Base-by-base conservation (phyloP, 1,140 invertebrate species). In the Drosophila grimshawi region DNA sequence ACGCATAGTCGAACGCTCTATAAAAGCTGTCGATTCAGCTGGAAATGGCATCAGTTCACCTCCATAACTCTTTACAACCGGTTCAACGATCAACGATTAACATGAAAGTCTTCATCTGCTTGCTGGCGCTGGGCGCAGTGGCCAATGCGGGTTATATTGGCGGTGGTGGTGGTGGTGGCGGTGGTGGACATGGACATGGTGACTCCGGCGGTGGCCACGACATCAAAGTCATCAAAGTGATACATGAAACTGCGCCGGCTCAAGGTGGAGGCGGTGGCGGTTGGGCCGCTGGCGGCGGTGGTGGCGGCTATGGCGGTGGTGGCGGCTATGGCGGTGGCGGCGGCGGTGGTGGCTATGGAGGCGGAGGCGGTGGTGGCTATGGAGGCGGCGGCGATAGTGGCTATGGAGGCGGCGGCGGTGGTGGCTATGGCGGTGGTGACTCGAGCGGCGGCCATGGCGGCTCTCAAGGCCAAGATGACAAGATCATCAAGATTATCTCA, bases 101-200 rank as follows among this genome's bases (percentile, higher is more conserved):
- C 46, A 89, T 89, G 85, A 89, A 81, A 78, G 39, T 81, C 61
- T 89, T 85, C 19, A 53, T 89, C 71, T 89, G 86, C 65, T 64
- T 89, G 59, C 66, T 89, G 19, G 71, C 86, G 35, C 37, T 81
- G 30, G 49, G 32, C 48, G 75, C 81, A 6, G 78, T 85, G 49
- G 80, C 66, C 49, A 46, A 90, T 48, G 85, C 78, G 6, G 85
- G 85, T 35, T 79, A 80, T 71, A 81, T 89, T 59, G 85, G 85
- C 43, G 81, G 80, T 19, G 65, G 39, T 8, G 66, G 37, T 4
- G 69, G 78, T 8, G 43, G 63, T 4, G 79, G 73, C 10, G 52
- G 46, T 5, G 68, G 73, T 5, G 39, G 39, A 5, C 74, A 82
- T 49, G 75, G 78, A 52, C 75, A 76, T 55, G 76, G 83, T 4